These are phyloP conservation scores for Acrossocheilus wenchowensis DNA, from an alignment of 2,797 vertebrate genomes.

Conservation along the genomic window DNA sequence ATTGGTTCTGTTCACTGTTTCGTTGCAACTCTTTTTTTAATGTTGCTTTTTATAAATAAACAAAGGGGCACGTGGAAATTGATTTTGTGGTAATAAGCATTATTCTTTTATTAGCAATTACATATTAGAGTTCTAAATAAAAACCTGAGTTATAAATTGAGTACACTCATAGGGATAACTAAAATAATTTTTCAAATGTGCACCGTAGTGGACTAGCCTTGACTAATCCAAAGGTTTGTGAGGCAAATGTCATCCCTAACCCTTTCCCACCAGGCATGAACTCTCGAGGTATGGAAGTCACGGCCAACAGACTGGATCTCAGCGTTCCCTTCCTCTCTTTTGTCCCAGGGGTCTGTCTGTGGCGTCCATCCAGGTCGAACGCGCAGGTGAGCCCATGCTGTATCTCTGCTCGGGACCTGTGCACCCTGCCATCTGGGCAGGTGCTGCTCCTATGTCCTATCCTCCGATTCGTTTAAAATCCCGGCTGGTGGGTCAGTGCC, in stretches of 20 bases:
- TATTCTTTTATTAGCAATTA: too few relatives aligned
- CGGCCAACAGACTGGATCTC: slow-evolving; percentile 53
- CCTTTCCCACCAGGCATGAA: slow-evolving; percentile 40
- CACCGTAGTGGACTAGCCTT: neutral
- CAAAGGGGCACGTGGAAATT: neutral
- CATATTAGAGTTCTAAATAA: neutral
- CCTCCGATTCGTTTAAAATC: slow-evolving; percentile 51
- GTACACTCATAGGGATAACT: neutral
- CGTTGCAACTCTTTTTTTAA: neutral
- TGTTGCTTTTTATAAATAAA: neutral
- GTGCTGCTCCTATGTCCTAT: slow-evolving; percentile 47
- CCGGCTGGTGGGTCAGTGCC: slow-evolving; percentile 56
- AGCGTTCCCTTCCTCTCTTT: slow-evolving; percentile 47
- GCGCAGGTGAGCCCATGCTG: slow-evolving; percentile 46
- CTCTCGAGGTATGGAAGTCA: slow-evolving; percentile 43
- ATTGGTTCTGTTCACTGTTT: neutral
- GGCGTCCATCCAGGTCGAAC: slow-evolving; percentile 48
- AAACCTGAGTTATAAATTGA: neutral
- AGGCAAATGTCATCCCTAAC: slow-evolving; percentile 38
- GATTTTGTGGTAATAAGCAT: neutral
- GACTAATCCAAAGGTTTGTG: slow-evolving; percentile 7
- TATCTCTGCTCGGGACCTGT: slow-evolving; percentile 39
- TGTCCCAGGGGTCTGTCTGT: slow-evolving; percentile 46
- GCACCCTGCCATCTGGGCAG: slow-evolving; percentile 58
- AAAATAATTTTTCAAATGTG: neutral